A percentile compares a stretch with the other conserved stretches of the same genome.
Evolutionary conservation across 1,140 invertebrate species (phyloP).

Genomic region (Pissodes strobi): DNA sequence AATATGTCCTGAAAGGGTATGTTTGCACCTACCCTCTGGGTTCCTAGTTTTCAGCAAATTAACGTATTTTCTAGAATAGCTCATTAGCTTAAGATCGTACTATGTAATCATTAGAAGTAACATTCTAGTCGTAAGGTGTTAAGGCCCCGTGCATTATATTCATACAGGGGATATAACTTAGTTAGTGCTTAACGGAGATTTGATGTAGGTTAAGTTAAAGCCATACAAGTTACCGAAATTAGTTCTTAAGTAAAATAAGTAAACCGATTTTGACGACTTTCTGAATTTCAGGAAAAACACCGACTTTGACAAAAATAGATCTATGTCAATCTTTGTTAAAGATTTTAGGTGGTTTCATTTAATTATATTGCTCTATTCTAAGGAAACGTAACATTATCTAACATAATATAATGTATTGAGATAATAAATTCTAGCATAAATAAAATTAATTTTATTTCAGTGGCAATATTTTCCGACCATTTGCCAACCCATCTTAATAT

Average conservation of each 20-base stretch:
- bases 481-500: too few relatives aligned
- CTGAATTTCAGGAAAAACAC: neutral
- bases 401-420: slow-evolving; percentile 12
- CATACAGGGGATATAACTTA: slow-evolving; percentile 4
- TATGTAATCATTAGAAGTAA: slow-evolving; percentile 9
- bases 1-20: neutral
- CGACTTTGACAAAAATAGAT: neutral
- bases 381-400: slow-evolving; percentile 24
- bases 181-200: neutral
- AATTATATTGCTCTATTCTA: slow-evolving; percentile 13
- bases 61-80: neutral
- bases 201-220: slow-evolving; percentile 19
- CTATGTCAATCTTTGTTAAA: neutral
- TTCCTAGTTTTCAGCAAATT: too few relatives aligned
- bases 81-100: neutral
- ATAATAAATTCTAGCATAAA: slow-evolving; percentile 19
- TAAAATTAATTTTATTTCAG: neutral
- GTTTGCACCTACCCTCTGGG: too few relatives aligned
- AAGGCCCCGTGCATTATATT: slow-evolving; percentile 5
- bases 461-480: too few relatives aligned
- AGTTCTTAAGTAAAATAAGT: slow-evolving; percentile 2
- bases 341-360: slow-evolving; percentile 7
- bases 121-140: slow-evolving; percentile 3
- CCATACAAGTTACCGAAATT: slow-evolving; percentile 29
- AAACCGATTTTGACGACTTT: slow-evolving; percentile 10